Conservation (phyloP, 1,140 invertebrate genomes). For the Cecropterus lyciades region DNA sequence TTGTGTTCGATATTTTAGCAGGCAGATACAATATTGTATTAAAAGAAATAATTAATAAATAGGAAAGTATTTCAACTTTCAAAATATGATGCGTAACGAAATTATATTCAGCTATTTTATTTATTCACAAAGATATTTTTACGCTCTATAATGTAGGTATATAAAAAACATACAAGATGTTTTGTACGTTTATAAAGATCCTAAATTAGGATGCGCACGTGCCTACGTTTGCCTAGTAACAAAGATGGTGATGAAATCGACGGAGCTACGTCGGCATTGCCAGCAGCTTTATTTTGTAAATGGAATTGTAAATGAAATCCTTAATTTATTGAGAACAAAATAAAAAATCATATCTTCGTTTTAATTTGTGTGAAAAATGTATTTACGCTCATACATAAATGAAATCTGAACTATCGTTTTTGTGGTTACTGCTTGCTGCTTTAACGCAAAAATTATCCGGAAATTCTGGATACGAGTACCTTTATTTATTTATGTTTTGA, state of each 20-base stretch:
- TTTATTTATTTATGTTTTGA: no score
- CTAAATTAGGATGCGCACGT: not conserved
- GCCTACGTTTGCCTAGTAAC: not conserved
- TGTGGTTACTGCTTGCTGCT: no score
- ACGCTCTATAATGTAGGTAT: not conserved
- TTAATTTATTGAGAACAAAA: not conserved
- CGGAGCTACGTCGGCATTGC: not conserved
- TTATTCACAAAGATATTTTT: not conserved
- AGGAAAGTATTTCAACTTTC: not conserved
- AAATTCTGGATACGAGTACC: no score
- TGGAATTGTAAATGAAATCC: not conserved
- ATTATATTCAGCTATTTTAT: not conserved
- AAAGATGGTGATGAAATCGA: slow-evolving; percentile 4
- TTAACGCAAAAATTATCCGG: no score
- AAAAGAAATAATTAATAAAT: not conserved
- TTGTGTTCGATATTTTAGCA: slow-evolving; percentile 8
- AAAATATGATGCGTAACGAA: not conserved
- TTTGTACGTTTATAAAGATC: not conserved
- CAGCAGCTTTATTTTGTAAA: not conserved
- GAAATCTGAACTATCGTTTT: not conserved
- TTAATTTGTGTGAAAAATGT: not conserved
- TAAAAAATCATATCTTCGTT: not conserved
- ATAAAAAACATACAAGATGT: not conserved
- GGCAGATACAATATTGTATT: not conserved
- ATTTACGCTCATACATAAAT: not conserved